Evolutionary conservation across 2,888 invertebrate species (phyloP).

Genomic region (Drosophila rellima): DNA sequence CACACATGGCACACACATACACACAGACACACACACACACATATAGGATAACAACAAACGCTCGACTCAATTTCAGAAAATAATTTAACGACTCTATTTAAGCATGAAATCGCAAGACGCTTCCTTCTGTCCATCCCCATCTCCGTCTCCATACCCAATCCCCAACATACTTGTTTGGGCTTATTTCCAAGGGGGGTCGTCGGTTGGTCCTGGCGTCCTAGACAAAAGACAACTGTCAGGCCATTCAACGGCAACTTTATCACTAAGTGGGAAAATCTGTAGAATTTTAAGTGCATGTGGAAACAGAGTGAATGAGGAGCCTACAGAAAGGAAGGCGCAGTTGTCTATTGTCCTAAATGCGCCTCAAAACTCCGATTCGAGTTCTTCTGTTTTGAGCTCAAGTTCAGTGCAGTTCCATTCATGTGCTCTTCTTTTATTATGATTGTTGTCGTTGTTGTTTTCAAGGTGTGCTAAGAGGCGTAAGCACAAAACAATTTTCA

Average conservation of each 20-base stretch:
- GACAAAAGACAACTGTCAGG: constrained; percentile 65
- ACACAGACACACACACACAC: constrained; percentile 11
- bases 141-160: not conserved
- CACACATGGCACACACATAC: constrained; percentile 13
- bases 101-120: constrained; percentile 78
- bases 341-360: constrained; percentile 51
- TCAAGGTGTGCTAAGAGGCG: constrained; percentile 82
- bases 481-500: constrained; percentile 82
- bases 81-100: constrained; percentile 82
- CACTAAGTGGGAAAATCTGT: constrained; percentile 82
- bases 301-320: constrained; percentile 22
- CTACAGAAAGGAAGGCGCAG: constrained; percentile 25
- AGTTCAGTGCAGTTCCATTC: constrained; percentile 50
- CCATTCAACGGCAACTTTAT: constrained; percentile 74
- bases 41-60: constrained; percentile 46
- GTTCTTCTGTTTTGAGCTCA: constrained; percentile 46
- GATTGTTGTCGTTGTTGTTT: constrained; percentile 55
- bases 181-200: constrained; percentile 50
- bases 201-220: constrained; percentile 30
- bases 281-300: constrained; percentile 75
- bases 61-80: constrained; percentile 80
- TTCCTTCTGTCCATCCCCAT: not conserved
- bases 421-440: constrained; percentile 11
- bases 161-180: constrained; percentile 38
- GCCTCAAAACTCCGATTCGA: constrained; percentile 37